phyloP scores from a whole-genome alignment of 2,113 vertebrate genomes.

The Toxostoma redivivum region DNA sequence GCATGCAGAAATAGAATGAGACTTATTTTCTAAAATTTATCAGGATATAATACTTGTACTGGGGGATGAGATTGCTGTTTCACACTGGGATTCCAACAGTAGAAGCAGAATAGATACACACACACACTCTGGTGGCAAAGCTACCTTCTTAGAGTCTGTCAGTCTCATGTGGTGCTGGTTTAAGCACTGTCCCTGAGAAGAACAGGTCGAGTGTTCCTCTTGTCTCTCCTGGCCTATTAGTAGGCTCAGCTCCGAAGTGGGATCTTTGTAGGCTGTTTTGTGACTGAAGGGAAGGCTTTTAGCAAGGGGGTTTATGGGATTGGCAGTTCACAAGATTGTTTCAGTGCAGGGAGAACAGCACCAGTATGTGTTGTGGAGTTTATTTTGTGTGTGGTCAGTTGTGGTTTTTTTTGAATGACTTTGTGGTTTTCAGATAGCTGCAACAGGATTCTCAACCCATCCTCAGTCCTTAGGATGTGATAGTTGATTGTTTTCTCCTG shows the following conservation, averaged over 20 bases:
- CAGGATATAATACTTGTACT: not conserved
- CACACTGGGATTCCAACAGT: not conserved
- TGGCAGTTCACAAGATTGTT: not conserved
- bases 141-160: not conserved
- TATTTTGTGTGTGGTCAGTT: not conserved
- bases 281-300: not conserved
- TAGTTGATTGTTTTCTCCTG: not conserved
- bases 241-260: not conserved
- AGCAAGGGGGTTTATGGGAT: not conserved
- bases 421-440: not conserved
- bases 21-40: not conserved
- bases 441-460: not conserved
- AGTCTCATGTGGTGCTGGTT: not conserved
- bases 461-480: not conserved
- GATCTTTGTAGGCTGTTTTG: not conserved
- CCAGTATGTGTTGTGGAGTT: not conserved
- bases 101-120: not conserved
- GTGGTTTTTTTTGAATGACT: not conserved
- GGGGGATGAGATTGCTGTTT: not conserved
- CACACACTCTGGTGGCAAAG: not conserved
- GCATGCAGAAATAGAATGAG: not conserved
- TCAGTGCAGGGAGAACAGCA: not conserved
- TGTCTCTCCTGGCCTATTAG: not conserved
- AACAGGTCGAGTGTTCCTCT: fast-evolving
- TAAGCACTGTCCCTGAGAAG: not conserved